Conservation (phyloP, 2,888 invertebrate genomes). For the Gnatocerus cornutus region DNA sequence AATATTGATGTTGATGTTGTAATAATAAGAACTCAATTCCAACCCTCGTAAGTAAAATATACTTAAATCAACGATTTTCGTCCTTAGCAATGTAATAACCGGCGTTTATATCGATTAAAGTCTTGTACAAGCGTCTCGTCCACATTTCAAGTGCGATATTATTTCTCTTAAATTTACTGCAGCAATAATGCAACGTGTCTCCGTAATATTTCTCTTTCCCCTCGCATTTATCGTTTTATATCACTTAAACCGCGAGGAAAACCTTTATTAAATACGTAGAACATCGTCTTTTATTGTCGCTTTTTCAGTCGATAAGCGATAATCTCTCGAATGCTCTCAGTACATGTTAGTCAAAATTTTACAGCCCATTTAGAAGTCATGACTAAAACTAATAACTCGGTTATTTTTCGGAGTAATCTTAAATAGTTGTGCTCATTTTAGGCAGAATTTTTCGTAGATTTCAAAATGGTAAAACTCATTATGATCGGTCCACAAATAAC, state of each 20-base stretch:
- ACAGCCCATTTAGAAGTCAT: no score
- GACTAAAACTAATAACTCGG: no score
- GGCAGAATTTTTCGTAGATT: no score
- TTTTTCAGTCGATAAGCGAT: not conserved
- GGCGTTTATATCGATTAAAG: constrained; percentile 38
- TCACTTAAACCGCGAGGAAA: constrained; percentile 10
- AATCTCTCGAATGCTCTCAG: not conserved
- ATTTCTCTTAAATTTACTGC: constrained; percentile 35
- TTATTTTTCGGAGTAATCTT: no score
- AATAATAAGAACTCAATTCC: no score
- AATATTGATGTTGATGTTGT: no score
- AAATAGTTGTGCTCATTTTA: no score
- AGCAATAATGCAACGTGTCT: constrained; percentile 24
- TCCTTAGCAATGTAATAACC: constrained; percentile 21
- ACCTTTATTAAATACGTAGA: constrained; percentile 16
- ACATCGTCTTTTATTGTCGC: not conserved
- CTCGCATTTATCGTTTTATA: constrained; percentile 24
- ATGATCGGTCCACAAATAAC: no score
- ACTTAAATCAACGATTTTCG: not conserved
- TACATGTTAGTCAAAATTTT: constrained; percentile 36
- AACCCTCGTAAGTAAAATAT: no score
- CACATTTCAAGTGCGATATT: constrained; percentile 35
- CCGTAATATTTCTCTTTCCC: constrained; percentile 14
- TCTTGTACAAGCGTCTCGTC: constrained; percentile 20
- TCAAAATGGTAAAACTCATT: no score